phyloP scores from a whole-genome alignment of 2,797 vertebrate species.

The Garrulus glandarius region DNA sequence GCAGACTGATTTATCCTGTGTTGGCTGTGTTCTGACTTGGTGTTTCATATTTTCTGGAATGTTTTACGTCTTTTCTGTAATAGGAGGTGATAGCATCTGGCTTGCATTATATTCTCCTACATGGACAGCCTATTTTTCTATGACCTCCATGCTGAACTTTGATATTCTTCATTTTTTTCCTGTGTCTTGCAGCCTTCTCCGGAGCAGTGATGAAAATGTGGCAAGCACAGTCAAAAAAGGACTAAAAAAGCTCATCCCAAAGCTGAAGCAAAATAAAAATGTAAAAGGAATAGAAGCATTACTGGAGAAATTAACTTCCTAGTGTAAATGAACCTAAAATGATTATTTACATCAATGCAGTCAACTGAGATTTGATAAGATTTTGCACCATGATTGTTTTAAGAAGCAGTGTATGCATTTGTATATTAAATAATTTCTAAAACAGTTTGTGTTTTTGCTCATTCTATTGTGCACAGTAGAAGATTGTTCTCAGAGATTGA shows the following conservation, averaged over 20 bases:
- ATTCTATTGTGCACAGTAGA: background rate
- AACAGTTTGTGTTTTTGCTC: background rate
- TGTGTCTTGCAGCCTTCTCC: slow-evolving; percentile 82
- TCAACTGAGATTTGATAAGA: background rate
- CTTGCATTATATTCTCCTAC: background rate
- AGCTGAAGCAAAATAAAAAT: slow-evolving; percentile 76
- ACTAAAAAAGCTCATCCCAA: slow-evolving; percentile 77
- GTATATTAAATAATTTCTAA: slow-evolving; percentile 34
- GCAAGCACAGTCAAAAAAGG: slow-evolving; percentile 79
- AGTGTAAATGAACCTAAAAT: background rate
- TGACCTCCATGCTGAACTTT: background rate
- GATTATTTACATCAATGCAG: background rate
- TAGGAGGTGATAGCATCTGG: background rate
- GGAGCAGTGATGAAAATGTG: slow-evolving; percentile 81
- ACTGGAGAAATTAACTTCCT: slow-evolving; percentile 79
- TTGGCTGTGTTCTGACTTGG: background rate
- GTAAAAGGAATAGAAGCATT: slow-evolving; percentile 85
- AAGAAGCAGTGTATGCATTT: background rate
- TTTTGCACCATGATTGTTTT: background rate
- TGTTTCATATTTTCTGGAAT: background rate
- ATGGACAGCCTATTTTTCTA: background rate
- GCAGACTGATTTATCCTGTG: background rate
- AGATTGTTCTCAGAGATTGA: background rate
- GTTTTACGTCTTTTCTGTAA: background rate
- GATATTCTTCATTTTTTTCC: background rate